Evolutionary conservation across 2,113 vertebrate species (phyloP), one percentile per base, ranked within the genome.

Genomic region (Sitta europaea): DNA sequence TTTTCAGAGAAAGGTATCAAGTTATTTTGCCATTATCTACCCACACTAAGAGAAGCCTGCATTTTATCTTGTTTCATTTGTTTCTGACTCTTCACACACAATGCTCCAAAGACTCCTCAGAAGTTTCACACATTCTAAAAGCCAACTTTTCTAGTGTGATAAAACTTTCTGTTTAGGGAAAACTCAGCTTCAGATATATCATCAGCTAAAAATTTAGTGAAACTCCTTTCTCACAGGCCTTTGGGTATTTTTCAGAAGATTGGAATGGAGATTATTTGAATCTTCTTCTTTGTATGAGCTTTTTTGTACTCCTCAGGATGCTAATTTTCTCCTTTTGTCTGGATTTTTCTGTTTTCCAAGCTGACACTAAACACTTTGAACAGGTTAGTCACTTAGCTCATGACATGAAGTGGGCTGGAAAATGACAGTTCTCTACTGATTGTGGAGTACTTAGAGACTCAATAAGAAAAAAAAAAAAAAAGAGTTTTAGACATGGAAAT

Each of bases 351-450:
- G 68, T 94, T 96, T 95, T 92, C 88, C 51, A 86, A 92, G 74
- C 50, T 77, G 86, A 93, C 81, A 33, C 43, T 76, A 74, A 96
- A 91, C 81, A 91, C 84, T 96, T 95, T 7, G 11, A 72, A 71
- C n/a, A 89, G n/a, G 48, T 91, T 94, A 90, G 78, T 93, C 95
- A 90, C 80, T 96, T 86, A 84, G 68, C 78, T 96, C 61, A 68
- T 58, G 92, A 80, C 76, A 92, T 70, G 68, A 90, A 95, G 91
- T 94, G 85, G 84, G 95, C 51, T 90, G 92, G 84, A 86, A 96
- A 97, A 88, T 86, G 94, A 91, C 94, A 94, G 31, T 43, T 81
- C 63, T 76, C 53, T 28, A n/a, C 62, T 94, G 96, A 97, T 86
- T 86, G 47, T 92, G 53, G 94, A 59, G 83, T 55, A 79, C 61